Base-by-base conservation (phyloP, 2,888 invertebrate species). In the Microplitis deprimator region DNA sequence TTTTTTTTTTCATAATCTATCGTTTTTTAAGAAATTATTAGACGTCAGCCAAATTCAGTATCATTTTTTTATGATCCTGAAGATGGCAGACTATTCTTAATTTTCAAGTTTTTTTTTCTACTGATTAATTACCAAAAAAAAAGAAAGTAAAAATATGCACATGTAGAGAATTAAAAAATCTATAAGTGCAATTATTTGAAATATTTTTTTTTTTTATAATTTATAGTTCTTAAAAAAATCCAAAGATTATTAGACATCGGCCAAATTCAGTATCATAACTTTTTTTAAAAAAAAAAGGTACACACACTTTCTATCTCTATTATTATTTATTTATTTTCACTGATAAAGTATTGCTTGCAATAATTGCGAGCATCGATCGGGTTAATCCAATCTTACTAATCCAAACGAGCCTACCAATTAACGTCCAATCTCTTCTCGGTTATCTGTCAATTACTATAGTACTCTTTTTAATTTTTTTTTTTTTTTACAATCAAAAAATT, bases 281-380 rank as follows among this genome's bases (percentile, higher is more conserved):
- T 29, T 29, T 29, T 29, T 29, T 29, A 4, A 29, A 29, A 29
- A 29, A 29, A 29, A 79, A 75, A 79, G 78, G 77, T 79, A 77
- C 79, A 77, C 75, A 80, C 77, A 81, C 75, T 80, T 72, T 81
- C 78, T 79, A 75, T 79, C 76, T 80, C 69, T 81, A 76, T 82
- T 78, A 50, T 50, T 1, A 50, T 50, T 50, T 50, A 10, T 50
- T 50, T 50, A 4, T 50, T 81, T 77, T 78, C 81, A 81, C 81
- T 79, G 76, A 29, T 68, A 67, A 74, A 67, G 60, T 59, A 67
- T 67, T 59, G 20, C 62, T 62, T 16, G 16, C 16, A 59, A 50
- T 38, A 38, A 68, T 68, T 74, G 73, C 60, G 73, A 68, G 67
- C 73, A 74, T 74, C 60, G 59, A 74, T 74, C 40, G 65, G 65